A percentile compares a stretch with the other conserved stretches of the same genome.
These are phyloP conservation scores for Cheilosia impressa DNA, from an alignment of 2,888 invertebrate genomes.

Conservation along the genomic window DNA sequence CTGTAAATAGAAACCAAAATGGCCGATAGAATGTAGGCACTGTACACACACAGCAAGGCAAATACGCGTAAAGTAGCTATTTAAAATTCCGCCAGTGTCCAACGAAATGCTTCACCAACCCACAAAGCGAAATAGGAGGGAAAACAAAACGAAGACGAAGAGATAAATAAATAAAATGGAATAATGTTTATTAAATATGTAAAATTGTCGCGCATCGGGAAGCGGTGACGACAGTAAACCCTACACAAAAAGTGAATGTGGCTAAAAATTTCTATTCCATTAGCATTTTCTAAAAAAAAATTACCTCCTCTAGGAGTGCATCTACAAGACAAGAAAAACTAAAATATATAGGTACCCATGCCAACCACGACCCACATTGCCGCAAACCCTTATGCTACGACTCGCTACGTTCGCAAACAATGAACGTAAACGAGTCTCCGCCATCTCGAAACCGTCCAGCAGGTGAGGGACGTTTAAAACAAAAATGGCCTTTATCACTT, in stretches of 20 bases:
- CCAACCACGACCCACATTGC: conserved; percentile 69
- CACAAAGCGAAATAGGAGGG: conserved; percentile 67
- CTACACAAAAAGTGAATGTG: conserved; percentile 18
- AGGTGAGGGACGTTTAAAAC: conserved; percentile 50
- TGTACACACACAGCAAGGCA: conserved; percentile 47
- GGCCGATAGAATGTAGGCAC: conserved; percentile 68
- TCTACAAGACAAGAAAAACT: conserved; percentile 7
- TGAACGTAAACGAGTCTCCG: conserved; percentile 33
- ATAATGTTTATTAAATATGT: conserved; percentile 65
- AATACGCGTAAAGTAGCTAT: conserved; percentile 59
- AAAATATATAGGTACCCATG: too few species aligned
- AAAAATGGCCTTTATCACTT: conserved; percentile 54
- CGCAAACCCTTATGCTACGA: conserved; percentile 58
- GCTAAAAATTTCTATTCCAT: conserved; percentile 40
- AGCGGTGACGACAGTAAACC: conserved; percentile 34
- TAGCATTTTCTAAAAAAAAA: neutral
- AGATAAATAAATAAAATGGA: conserved; percentile 67
- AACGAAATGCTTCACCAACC: conserved; percentile 73
- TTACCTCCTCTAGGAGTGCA: conserved; percentile 24
- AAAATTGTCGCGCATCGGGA: conserved; percentile 53
- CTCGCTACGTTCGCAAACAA: conserved; percentile 16
- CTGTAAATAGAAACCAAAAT: conserved; percentile 73
- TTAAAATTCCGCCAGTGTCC: conserved; percentile 76
- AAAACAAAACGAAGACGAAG: conserved; percentile 61
- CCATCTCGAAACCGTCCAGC: conserved; percentile 38